These are phyloP conservation scores for Cactoblastis cactorum DNA, from an alignment of 2,888 invertebrate species.

Conservation along the genomic window DNA sequence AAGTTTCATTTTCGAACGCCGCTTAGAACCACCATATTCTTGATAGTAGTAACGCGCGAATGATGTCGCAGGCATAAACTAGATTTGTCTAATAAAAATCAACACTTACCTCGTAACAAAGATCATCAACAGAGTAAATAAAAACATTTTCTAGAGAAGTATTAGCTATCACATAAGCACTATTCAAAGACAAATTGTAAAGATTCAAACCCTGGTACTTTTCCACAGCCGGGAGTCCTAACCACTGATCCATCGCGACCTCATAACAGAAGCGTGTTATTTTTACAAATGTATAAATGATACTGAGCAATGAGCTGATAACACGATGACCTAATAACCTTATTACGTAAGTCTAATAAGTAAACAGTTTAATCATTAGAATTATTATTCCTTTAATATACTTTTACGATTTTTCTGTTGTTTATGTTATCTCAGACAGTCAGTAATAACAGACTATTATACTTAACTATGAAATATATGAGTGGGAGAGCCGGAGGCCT, in stretches of 20 bases:
- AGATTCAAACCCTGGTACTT: constrained; percentile 17
- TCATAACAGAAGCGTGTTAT: background rate
- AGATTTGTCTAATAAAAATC: too few species aligned
- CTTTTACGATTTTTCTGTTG: too few species aligned
- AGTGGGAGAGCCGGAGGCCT: too few species aligned
- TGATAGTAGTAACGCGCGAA: too few species aligned
- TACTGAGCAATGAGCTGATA: background rate
- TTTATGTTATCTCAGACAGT: too few species aligned
- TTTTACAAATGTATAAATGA: background rate
- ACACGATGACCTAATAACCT: background rate
- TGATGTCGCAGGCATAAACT: too few species aligned
- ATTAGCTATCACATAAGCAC: constrained; percentile 20
- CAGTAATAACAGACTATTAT: too few species aligned
- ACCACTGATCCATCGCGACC: constrained; percentile 18
- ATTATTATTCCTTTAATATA: background rate
- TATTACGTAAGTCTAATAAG: background rate
- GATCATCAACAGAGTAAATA: constrained; percentile 16
- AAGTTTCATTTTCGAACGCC: too few species aligned
- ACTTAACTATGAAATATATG: too few species aligned
- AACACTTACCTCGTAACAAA: constrained; percentile 22
- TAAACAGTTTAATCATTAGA: background rate
- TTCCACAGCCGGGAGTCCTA: constrained; percentile 17
- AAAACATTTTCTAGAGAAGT: constrained; percentile 15
- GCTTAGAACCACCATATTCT: background rate
- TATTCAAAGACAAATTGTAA: constrained; percentile 18